A percentile compares a stretch with the other conserved stretches of the same genome.
Evolutionary conservation across 2,797 vertebrate genomes (phyloP).

Genomic region (Danio choprae): DNA sequence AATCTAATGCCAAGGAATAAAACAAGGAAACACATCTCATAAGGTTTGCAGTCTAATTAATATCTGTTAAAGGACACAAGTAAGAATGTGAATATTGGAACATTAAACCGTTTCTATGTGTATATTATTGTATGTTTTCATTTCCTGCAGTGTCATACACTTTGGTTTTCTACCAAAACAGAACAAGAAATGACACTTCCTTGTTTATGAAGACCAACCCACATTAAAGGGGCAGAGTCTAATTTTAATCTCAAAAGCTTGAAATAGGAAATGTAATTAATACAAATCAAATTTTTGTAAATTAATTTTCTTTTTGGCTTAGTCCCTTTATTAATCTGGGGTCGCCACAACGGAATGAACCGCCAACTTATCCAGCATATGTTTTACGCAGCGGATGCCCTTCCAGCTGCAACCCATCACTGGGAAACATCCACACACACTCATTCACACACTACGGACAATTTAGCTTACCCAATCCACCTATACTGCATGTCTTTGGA

Average conservation of each 20-base stretch:
- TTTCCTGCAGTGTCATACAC: constrained; percentile 14
- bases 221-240: constrained; percentile 70
- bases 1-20: neutral
- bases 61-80: neutral
- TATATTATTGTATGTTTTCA: neutral
- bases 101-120: neutral
- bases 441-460: too few relatives aligned
- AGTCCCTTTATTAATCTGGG: too few relatives aligned
- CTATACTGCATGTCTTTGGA: too few relatives aligned
- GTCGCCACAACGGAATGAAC: too few relatives aligned
- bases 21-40: neutral
- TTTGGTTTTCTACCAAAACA: constrained; percentile 70
- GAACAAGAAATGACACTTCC: constrained; percentile 70
- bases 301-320: too few relatives aligned
- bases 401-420: too few relatives aligned
- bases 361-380: too few relatives aligned
- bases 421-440: too few relatives aligned
- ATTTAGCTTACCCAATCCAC: too few relatives aligned
- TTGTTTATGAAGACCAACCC: constrained; percentile 63
- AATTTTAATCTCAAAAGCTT: neutral
- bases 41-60: neutral
- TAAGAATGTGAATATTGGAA: neutral
- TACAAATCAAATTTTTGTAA: too few relatives aligned
- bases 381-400: too few relatives aligned
- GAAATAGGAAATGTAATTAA: neutral